Evolutionary conservation across 2,797 vertebrate species (phyloP), one percentile per base, ranked within the genome.

Genomic region (Yasuhikotakia modesta): DNA sequence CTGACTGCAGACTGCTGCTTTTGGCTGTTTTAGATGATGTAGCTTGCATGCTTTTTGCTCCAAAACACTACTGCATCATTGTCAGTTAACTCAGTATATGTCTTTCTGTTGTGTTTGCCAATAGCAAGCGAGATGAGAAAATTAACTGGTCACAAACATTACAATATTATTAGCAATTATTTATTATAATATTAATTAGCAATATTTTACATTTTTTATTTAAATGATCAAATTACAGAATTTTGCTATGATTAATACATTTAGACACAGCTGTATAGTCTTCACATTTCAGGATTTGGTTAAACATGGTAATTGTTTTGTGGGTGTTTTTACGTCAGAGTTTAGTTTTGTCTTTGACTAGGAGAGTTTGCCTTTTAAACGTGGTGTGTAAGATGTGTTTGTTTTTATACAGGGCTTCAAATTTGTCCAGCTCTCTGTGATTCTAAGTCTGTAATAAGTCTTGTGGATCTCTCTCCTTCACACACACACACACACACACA

Each of bases 371-470:
- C n/a, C n/a, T n/a, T n/a, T n/a, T n/a, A n/a, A n/a, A n/a, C n/a
- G n/a, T 60, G 39, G 52, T 77, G 8, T 85, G 66, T 69, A 82
- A 87, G 85, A 83, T 86, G 83, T 58, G 71, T 88, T 88, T 85
- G 88, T 86, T 88, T 88, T 89, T 86, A 90, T 43, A 32, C 52
- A 79, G 89, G n/a, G 85, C 85, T 86, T 91, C 86, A 88, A 89
- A 83, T 92, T 90, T 92, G 87, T 91, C 85, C 89, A 87, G 86
- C 86, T 88, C n/a, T n/a, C 82, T 86, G 81, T 87, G 85, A 84
- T 86, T 87, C 76, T 81, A 84, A 87, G 84, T 89, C 90, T 92
- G 90, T 91, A 92, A 92, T 91, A 91, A 90, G 87, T 86, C 86
- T 87, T 88, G 86, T 85, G 83, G 89, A 87, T 86, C 86, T 79